Evolutionary conservation across 30 jellyfish, hydroid and myxozoan genomes (phyloP).

Genomic region (Aurelia coerulea): DNA sequence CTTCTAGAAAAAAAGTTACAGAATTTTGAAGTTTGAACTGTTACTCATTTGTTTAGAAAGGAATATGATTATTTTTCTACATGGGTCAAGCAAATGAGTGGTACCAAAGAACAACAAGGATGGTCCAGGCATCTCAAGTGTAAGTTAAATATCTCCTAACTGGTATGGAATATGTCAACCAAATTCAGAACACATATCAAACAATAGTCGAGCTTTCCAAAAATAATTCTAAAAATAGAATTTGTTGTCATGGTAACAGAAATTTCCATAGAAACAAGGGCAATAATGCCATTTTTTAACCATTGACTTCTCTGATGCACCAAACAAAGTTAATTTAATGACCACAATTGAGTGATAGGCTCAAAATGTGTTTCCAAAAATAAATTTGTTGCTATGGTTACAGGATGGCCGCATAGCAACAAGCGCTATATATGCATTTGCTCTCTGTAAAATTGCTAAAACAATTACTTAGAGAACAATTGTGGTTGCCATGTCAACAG

Average conservation of each 20-base stretch:
- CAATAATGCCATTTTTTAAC: background rate
- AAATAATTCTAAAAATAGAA: conserved; percentile 14
- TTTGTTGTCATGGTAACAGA: conserved; percentile 18
- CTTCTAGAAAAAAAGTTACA: conserved; percentile 1
- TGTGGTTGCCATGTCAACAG: too few relatives aligned
- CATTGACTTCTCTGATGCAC: too few relatives aligned
- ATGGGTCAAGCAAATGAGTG: background rate
- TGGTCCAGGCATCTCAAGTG: background rate
- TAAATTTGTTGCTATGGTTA: conserved; percentile 2
- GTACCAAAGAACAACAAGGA: conserved; percentile 2
- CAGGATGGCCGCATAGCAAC: background rate
- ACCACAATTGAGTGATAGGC: background rate
- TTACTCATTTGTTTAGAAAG: background rate
- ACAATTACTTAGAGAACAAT: too few relatives aligned
- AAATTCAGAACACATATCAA: background rate
- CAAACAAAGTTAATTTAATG: background rate
- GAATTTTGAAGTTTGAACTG: background rate
- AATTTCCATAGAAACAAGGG: background rate
- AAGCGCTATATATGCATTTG: background rate
- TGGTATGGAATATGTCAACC: background rate
- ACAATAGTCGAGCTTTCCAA: conserved; percentile 7
- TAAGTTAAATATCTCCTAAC: background rate
- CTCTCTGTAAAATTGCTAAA: too few relatives aligned
- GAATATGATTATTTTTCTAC: background rate
- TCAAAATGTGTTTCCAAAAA: background rate